A percentile compares a stretch with the other conserved stretches of the same genome.
These are phyloP conservation scores for Acanthosepion pharaonis DNA, from an alignment of 2,888 invertebrate genomes.

Conservation along the genomic window DNA sequence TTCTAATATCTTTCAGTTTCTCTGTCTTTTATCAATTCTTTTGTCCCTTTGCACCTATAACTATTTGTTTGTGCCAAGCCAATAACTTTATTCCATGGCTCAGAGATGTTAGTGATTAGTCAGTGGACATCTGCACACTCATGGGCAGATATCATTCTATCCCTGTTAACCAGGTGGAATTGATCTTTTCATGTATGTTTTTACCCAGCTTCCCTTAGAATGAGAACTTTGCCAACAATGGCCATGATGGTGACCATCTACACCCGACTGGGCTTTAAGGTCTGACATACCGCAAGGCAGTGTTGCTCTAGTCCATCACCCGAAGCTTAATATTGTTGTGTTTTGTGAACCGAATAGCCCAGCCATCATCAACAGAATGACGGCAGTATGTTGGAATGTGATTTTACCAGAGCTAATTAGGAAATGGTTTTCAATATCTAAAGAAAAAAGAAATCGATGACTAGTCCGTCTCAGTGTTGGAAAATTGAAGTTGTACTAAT, in stretches of 20 bases:
- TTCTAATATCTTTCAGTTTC: neutral
- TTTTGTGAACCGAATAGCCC: constrained; percentile 36
- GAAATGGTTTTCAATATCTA: constrained; percentile 45
- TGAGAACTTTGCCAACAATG: neutral
- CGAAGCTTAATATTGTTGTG: constrained; percentile 41
- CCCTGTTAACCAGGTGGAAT: constrained; percentile 22
- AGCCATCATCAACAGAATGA: constrained; percentile 34
- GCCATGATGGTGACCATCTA: neutral
- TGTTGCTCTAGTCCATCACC: constrained; percentile 16
- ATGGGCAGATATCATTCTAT: neutral
- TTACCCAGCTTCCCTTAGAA: neutral
- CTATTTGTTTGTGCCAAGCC: neutral
- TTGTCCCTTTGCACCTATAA: neutral
- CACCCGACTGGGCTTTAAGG: constrained; percentile 18
- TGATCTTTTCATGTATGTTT: neutral
- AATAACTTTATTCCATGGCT: neutral
- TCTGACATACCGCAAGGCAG: constrained; percentile 10
- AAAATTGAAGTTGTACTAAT: constrained; percentile 42
- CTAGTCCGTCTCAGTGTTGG: neutral
- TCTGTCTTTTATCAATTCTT: neutral
- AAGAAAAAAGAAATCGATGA: constrained; percentile 35
- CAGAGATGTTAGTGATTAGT: neutral
- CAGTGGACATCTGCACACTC: neutral
- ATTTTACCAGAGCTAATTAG: constrained; percentile 42
- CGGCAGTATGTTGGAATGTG: constrained; percentile 44